Percentiles rank a stretch among this genome's conserved stretches.
Evolutionary conservation across 2,888 invertebrate genomes (phyloP).

Genomic region (Bugula neritina): DNA sequence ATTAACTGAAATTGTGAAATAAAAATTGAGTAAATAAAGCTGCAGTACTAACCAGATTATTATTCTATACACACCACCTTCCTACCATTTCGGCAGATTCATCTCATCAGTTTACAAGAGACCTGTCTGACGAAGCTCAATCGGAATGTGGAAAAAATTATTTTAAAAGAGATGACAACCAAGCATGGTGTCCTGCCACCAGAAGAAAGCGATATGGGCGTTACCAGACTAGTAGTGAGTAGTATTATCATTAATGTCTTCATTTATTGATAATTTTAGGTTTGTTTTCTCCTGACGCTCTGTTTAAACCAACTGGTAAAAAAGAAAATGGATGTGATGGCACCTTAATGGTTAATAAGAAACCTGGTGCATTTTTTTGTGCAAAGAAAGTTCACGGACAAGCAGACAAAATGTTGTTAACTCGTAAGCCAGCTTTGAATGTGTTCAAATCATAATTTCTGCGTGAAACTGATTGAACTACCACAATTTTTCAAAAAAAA

Average conservation of each 20-base stretch:
- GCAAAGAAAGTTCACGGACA: not conserved
- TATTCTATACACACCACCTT: too few species aligned
- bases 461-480: too few species aligned
- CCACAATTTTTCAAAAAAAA: too few species aligned
- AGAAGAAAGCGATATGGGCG: not conserved
- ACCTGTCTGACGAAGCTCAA: not conserved
- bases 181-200: not conserved
- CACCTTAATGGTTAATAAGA: not conserved
- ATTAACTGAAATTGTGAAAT: too few species aligned
- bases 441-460: too few species aligned
- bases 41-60: too few species aligned
- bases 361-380: not conserved
- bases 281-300: not conserved
- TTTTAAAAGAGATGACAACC: conserved; percentile 11
- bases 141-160: not conserved
- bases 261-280: not conserved
- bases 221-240: conserved; percentile 22
- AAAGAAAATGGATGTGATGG: not conserved
- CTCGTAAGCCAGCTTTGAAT: not conserved
- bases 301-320: not conserved
- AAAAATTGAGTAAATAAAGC: too few species aligned
- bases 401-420: not conserved
- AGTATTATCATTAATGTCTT: not conserved
- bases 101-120: not conserved
- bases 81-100: too few species aligned